Evolutionary conservation across 2,797 vertebrate genomes (phyloP), one percentile per base, ranked within the genome.

Genomic region (Trachops cirrhosus): DNA sequence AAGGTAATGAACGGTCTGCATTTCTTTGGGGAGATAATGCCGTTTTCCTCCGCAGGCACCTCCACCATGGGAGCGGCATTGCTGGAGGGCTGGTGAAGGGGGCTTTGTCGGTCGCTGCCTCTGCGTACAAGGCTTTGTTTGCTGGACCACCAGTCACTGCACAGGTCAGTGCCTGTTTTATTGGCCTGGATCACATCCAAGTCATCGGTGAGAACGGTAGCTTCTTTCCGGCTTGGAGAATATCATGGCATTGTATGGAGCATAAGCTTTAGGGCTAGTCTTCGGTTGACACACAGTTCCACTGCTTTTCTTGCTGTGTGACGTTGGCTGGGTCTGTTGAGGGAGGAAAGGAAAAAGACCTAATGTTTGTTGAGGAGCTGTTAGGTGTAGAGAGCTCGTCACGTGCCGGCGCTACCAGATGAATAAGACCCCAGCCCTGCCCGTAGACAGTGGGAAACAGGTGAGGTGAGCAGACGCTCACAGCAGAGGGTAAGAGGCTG

Each of bases 51-150:
- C 82, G 4, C 92, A 98, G 98, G 71, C 98, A 98, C 70, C 97
- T 98, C 57, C 98, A 98, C 52, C 98, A 98, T 0, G 98, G 98
- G 71, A 98, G 95, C 97, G 99, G 99, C 98, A 99, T 99, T 97
- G 99, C 99, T 54, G 99, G 99, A 97, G 99, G 99, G 34, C 98
- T 99, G 0, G 98, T 99, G 95, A 99, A 99, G 94, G 99, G 99
- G 93, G 99, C 99, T 44, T 98, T 99, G 78, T 99, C 99, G 46
- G 99, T 99, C 94, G 99, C 99, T 86, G 99, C 99, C 57, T 99
- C 99, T 68, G 99, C 99, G 52, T 99, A 99, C 96, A 99, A 99
- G 98, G 99, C 99, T 82, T 98, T 99, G 19, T 99, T 99, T 98
- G 99, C 99, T 94, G 99, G 99, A 95, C 99, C 99, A 80, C 99